Conservation (phyloP, 2,797 vertebrate species). For the Gastrophryne carolinensis region DNA sequence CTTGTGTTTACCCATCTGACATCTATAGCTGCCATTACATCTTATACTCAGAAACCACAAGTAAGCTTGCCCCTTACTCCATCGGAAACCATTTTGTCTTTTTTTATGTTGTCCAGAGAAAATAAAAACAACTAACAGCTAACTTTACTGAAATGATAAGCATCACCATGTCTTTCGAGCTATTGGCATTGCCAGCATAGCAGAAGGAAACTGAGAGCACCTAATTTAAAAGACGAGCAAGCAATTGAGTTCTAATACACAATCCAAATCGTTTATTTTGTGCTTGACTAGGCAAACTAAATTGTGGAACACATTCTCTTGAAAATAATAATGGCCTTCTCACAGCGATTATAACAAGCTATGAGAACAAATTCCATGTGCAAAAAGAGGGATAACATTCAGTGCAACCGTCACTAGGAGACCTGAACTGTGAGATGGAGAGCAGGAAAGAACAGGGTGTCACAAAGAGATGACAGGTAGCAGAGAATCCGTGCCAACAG, state of each 20-base stretch:
- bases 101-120: background rate
- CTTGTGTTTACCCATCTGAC: too few species aligned
- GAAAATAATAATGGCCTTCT: background rate
- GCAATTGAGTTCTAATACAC: slow-evolving; percentile 1
- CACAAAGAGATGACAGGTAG: background rate
- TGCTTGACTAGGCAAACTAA: slow-evolving; percentile 8
- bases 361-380: background rate
- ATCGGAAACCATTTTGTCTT: too few species aligned
- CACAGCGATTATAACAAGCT: background rate
- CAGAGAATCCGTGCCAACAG: background rate
- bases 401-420: background rate
- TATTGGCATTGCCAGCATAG: background rate
- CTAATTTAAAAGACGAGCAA: background rate
- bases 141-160: background rate
- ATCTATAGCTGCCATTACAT: too few species aligned
- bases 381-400: background rate
- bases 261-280: slow-evolving; percentile 15
- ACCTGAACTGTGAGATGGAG: background rate
- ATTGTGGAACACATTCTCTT: slow-evolving; percentile 3
- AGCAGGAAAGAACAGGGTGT: background rate
- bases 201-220: background rate
- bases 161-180: background rate
- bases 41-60: too few species aligned
- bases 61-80: too few species aligned
- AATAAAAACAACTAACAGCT: background rate